These are phyloP conservation scores for Piprites chloris DNA, from an alignment of 2,113 vertebrate genomes.

Conservation along the genomic window DNA sequence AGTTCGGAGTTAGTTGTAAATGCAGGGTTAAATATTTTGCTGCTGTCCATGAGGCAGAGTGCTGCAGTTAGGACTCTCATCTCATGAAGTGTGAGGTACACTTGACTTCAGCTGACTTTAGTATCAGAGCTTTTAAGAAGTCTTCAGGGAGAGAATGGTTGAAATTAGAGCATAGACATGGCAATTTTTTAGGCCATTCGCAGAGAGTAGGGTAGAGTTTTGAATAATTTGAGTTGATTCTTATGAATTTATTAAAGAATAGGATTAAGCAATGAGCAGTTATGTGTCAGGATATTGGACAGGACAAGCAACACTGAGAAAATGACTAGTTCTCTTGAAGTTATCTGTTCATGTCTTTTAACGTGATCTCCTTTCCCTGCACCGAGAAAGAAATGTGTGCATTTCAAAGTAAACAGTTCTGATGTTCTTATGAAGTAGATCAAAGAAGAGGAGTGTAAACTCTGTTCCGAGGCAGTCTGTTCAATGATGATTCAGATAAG, in stretches of 20 bases:
- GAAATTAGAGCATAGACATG: background rate
- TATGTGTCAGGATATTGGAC: background rate
- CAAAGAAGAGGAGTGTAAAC: constrained; percentile 56
- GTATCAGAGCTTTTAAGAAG: background rate
- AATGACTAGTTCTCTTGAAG: background rate
- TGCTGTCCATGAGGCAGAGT: background rate
- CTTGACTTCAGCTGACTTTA: background rate
- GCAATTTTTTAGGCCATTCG: background rate
- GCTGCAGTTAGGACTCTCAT: background rate
- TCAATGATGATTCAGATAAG: constrained; percentile 43
- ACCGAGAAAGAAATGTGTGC: background rate
- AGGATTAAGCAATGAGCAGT: background rate
- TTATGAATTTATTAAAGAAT: background rate
- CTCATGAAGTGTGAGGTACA: background rate
- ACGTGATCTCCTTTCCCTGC: background rate
- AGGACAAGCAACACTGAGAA: background rate
- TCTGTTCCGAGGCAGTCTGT: constrained; percentile 21
- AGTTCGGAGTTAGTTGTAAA: background rate
- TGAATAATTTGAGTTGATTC: background rate
- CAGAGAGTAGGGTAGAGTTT: background rate
- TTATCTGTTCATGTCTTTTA: background rate
- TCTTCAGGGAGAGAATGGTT: background rate
- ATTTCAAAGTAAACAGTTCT: constrained; percentile 65
- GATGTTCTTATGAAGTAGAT: constrained; percentile 58
- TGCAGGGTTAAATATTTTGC: background rate